Evolutionary conservation across 2,797 vertebrate genomes (phyloP), one percentile per base, ranked within the genome.

Genomic region (Hemitrygon akajei): DNA sequence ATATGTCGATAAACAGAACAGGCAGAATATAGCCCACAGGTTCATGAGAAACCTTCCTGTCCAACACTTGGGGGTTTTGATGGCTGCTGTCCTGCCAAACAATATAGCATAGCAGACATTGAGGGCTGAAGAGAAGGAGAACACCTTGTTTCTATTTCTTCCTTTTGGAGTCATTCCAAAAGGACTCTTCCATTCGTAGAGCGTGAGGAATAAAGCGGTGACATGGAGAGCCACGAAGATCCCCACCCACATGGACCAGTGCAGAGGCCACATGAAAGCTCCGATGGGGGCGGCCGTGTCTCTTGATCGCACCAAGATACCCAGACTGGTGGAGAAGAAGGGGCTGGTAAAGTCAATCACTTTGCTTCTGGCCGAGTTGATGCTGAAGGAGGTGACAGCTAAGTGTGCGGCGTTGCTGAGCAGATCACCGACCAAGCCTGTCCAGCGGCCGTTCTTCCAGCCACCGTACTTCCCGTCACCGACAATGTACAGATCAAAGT

Each of bases 191-290:
- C 99, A 99, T 95, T 99, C 99, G 9, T 99, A 99, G 9, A 99
- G 95, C 40, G 99, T 99, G 94, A 99, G 98, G 94, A 99, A 99
- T 94, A 99, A 69, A 82, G 99, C 99, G 37, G 98, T 99, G 95
- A 99, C 97, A 2, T 99, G 99, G 47, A 99, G 97, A 93, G 99
- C 98, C 93, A 99, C 98, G 63, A 99, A 99, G 96, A 99, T 99
- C 94, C 99, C 99, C 81, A 99, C 96, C 99, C 99, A 99, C 99
- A 99, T 99, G 94, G 98, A 98, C 99, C 99, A 99, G 95, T 99
- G 99, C 71, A 99, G 97, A 60, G 99, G 99, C 98, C 98, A 99
- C 99, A 99, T 99, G 96, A 99, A 99, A 95, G 99, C 99, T 93
- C 99, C 98, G 75, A 99, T 99, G 94, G 99, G 99, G 94, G 98